Evolutionary conservation across 1,140 invertebrate genomes (phyloP).

Genomic region (Chironomus tepperi): DNA sequence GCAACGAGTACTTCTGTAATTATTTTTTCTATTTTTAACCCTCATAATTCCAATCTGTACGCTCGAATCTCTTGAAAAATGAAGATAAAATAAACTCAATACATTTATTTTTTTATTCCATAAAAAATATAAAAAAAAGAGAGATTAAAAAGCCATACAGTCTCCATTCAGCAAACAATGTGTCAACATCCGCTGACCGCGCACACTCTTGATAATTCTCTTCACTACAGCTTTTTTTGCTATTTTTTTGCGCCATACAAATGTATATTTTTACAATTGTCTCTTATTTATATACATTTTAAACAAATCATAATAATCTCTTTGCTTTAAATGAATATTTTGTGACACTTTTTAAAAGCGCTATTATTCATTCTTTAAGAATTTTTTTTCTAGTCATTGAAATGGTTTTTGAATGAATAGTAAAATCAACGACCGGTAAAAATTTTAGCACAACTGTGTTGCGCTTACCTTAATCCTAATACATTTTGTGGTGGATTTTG

Average conservation of each 20-base stretch:
- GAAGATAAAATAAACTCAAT: too few species aligned
- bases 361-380: background rate
- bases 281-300: too few species aligned
- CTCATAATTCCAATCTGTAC: background rate
- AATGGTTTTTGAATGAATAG: too few species aligned
- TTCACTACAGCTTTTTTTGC: background rate
- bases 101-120: background rate
- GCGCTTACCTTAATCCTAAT: too few species aligned
- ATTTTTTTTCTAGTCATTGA: background rate
- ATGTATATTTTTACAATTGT: too few species aligned
- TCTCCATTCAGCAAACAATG: background rate
- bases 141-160: background rate
- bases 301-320: too few species aligned
- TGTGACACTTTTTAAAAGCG: too few species aligned
- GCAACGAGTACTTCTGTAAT: background rate
- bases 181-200: slow-evolving; percentile 10
- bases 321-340: too few species aligned
- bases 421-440: too few species aligned
- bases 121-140: background rate
- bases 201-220: slow-evolving; percentile 1
- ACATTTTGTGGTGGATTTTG: too few species aligned
- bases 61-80: too few species aligned
- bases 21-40: background rate
- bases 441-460: too few species aligned
- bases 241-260: background rate